Evolutionary conservation across 2,888 invertebrate species (phyloP).

Genomic region (Zygogramma bicolorata): DNA sequence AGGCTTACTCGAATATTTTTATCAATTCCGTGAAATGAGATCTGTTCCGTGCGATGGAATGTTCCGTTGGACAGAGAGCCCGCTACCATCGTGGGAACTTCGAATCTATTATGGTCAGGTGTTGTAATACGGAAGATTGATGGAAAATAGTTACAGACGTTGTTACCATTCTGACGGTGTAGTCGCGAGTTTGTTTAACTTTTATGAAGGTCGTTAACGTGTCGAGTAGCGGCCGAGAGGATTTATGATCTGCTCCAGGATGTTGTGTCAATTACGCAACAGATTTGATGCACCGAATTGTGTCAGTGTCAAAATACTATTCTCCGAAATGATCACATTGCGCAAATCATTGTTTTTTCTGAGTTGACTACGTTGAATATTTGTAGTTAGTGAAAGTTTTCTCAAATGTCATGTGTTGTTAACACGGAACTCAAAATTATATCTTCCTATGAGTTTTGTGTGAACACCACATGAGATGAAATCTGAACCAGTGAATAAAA

Average conservation of each 20-base stretch:
- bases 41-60: conserved; percentile 19
- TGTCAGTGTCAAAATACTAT: too few species aligned
- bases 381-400: too few species aligned
- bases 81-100: conserved; percentile 43
- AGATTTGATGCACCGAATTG: background rate
- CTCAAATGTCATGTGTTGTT: too few species aligned
- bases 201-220: background rate
- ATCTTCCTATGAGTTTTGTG: too few species aligned
- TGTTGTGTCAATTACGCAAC: background rate
- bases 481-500: too few species aligned
- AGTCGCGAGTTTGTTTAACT: background rate
- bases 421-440: too few species aligned
- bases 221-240: background rate
- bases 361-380: background rate
- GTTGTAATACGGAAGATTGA: conserved; percentile 8
- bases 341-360: too few species aligned
- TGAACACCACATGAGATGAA: too few species aligned
- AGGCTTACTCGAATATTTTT: conserved; percentile 15
- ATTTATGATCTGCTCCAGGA: background rate
- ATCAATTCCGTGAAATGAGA: conserved; percentile 29
- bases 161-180: background rate
- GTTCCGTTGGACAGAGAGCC: background rate
- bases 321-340: too few species aligned
- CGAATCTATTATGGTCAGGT: background rate
- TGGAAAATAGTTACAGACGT: background rate